Conservation (phyloP, 2,888 invertebrate genomes). For the Drosophila melanocephala region DNA sequence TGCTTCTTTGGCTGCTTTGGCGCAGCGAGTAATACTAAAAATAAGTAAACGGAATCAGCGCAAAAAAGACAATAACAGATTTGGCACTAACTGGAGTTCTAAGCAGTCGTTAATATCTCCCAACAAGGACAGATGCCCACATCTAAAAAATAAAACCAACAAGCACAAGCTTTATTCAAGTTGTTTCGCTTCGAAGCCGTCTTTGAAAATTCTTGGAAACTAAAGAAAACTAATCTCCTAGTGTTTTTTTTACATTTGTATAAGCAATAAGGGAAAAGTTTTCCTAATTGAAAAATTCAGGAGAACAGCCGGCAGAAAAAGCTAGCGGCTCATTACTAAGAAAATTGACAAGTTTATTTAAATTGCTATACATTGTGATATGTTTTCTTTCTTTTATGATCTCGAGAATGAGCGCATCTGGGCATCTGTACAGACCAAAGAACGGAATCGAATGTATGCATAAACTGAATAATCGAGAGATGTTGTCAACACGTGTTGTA, state of each 20-base stretch:
- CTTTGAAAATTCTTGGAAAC: not conserved
- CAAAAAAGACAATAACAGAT: slow-evolving; percentile 20
- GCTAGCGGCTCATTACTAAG: not conserved
- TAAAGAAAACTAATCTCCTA: not conserved
- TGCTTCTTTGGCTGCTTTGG: slow-evolving; percentile 26
- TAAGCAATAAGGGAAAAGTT: not conserved
- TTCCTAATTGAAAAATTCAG: not conserved
- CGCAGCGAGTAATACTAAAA: slow-evolving; percentile 12
- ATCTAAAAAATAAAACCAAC: not conserved
- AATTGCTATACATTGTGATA: not conserved
- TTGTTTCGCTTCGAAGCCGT: not conserved
- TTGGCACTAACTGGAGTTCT: slow-evolving; percentile 46
- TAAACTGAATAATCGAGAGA: not conserved
- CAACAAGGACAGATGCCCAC: slow-evolving; percentile 42
- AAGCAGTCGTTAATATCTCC: slow-evolving; percentile 53
- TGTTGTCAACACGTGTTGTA: not conserved
- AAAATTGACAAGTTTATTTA: not conserved
- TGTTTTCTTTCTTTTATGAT: not conserved
- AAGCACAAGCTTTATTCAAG: not conserved
- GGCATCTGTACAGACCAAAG: not conserved
- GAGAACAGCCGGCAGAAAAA: not conserved
- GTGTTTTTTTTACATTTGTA: not conserved
- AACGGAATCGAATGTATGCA: not conserved
- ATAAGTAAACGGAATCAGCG: slow-evolving; percentile 15
- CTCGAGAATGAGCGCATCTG: not conserved